Evolutionary conservation across 2,888 invertebrate genomes (phyloP), one percentile per base, ranked within the genome.

Genomic region (Pecten maximus): DNA sequence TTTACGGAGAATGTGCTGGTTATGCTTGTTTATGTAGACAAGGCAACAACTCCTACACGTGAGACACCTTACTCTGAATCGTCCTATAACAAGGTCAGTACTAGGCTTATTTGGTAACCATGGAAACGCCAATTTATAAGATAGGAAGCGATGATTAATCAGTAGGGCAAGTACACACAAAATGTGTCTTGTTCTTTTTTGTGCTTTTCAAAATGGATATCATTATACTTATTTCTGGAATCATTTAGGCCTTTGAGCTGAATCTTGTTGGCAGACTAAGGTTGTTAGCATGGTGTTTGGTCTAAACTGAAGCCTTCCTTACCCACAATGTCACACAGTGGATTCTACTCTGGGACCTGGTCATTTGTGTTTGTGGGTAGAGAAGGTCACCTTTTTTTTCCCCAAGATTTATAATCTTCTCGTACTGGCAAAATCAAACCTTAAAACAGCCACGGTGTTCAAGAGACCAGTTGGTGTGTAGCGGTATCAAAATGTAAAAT

Each of bases 1-100:
- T 74, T 74, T 74, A 74, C 74, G 74, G 74, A 74, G 74, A 74
- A 74, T 74, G 74, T 74, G 74, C 74, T 74, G 74, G 74, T 74
- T 74, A 74, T 74, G 74, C 35, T 28, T 74, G 74, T 74, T n/a
- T 35, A 1, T 74, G 28, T 35, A 74, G 74, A 74, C 28, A 28
- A 35, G 35, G 60, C 60, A 74, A 23, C 35, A 74, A 28, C 28
- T 74, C 74, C 74, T 74, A 74, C 74, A 35, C 28, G 35, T 8
- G 35, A 35, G 35, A 74, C 10, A 60, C 74, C 35, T 35, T 74
- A 54, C 8, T 50, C 50, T 50, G 50, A 15, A 50, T 16, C 19
- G 23, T 54, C 54, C 23, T 54, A 19, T 28, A 28, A 35, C 35
- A 74, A 35, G 74, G 28, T 74, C 16, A 1, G 74, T 74, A 0